Base-by-base conservation (phyloP, 2,888 invertebrate genomes). In the Congeria kusceri region DNA sequence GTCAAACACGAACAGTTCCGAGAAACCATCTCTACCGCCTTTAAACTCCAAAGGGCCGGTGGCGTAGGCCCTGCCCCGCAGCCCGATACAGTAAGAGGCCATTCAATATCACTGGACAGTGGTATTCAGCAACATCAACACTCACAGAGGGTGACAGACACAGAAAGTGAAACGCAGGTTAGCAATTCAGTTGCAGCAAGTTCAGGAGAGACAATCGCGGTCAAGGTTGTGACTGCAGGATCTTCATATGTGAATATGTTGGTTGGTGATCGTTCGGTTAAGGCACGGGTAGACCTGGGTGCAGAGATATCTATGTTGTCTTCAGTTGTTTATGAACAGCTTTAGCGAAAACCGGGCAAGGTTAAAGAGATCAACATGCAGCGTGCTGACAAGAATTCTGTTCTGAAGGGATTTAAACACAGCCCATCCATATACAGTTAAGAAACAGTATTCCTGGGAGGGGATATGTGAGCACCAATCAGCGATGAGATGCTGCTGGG, bases 401-500 rank as follows among this genome's bases (percentile, higher is more conserved):
- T 63, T 18, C 18, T 73, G n/a, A 25, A 73, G n/a, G 73, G 66
- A 15, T 67, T 66, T 27, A n/a, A n/a, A n/a, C n/a, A n/a, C n/a
- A n/a, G n/a, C n/a, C n/a, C n/a, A n/a, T n/a, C n/a, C n/a, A n/a
- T n/a, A n/a, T n/a, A n/a, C n/a, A n/a, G n/a, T n/a, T n/a, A n/a
- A n/a, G n/a, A n/a, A n/a, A n/a, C n/a, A n/a, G n/a, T n/a, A n/a
- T n/a, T n/a, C n/a, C n/a, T n/a, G n/a, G n/a, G 61, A 59, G 66
- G 25, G 9, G 65, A 3, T 72, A 73, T 61, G 66, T 66, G n/a
- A 0, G 73, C 73, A 9, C 58, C 73, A 32, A 74, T 74, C 18
- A 39, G 23, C 32, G 74, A 74, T 74, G 74, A 74, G 53, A 62
- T 74, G 68, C 28, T 74, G 27, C 23, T 69, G n/a, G 75, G 64